Percentiles rank a stretch among this genome's conserved stretches.
These are phyloP conservation scores for Himantopus leucocephalus DNA, from an alignment of 2,113 vertebrate species.

Conservation along the genomic window DNA sequence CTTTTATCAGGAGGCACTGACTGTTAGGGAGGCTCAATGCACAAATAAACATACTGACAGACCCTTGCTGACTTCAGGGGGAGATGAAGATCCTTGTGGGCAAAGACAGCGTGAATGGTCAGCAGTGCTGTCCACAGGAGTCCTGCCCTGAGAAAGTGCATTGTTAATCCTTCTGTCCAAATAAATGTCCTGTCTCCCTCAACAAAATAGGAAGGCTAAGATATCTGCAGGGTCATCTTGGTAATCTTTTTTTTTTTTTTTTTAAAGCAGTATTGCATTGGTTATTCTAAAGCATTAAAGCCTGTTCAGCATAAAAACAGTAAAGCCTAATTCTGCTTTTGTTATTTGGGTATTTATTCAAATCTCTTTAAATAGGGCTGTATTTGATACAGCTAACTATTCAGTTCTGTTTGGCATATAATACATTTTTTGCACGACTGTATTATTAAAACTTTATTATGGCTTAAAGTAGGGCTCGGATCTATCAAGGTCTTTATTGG, in stretches of 20 bases:
- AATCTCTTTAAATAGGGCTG: not conserved
- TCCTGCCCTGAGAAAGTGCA: not conserved
- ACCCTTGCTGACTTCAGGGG: not conserved
- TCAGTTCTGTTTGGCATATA: not conserved
- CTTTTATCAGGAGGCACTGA: not conserved
- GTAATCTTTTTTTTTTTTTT: not conserved
- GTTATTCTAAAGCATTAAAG: not conserved
- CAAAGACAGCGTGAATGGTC: not conserved
- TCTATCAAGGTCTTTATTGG: not conserved
- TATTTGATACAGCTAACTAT: not conserved
- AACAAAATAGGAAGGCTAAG: not conserved
- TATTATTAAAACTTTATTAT: not conserved
- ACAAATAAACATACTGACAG: not conserved
- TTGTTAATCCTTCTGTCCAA: not conserved
- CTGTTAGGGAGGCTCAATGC: not conserved
- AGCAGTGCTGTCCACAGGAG: not conserved
- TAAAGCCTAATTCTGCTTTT: not conserved
- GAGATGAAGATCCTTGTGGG: not conserved
- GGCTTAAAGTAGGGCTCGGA: not conserved
- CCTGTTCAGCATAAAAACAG: not conserved
- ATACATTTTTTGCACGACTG: not conserved
- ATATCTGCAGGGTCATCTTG: not conserved
- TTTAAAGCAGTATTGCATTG: not conserved
- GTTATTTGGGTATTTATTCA: not conserved
- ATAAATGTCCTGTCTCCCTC: not conserved